Base-by-base conservation (phyloP, 2,797 vertebrate species). In the Calcarius lapponicus region DNA sequence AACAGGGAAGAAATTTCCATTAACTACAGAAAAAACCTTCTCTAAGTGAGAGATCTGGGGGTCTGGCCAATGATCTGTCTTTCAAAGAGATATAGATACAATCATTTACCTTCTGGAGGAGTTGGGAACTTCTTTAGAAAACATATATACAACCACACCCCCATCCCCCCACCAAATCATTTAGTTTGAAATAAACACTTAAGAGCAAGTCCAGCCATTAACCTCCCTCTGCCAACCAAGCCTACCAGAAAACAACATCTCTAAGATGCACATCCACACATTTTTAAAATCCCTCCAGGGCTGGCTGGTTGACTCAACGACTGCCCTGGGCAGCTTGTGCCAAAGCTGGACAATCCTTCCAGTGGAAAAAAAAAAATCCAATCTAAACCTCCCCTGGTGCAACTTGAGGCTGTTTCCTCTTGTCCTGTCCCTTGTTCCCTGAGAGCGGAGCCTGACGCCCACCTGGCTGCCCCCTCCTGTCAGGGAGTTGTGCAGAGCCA, bases 371-470 rank as follows among this genome's bases (percentile, higher is more conserved):
- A 12, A 7, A 28, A 60, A 24, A 31, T 6, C 19, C 25, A 53
- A 14, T 7, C 14, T 57, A 24, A 62, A 71, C 14, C 3, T 73
- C 26, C 9, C 3, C 31, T 65, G 4, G 20, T 0, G 0, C 14
- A 62, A 4, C 17, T 13, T 3, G 4, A 43, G 21, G 17, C 9
- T 1, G 1, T 70, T 53, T 43, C 1, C 22, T 60, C 54, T 40
- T 0, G 0, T 40, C 22, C 43, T 57, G 12, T 58, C 6, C 28
- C 11, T 29, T 29, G 12, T 16, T 24, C 15, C 34, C 13, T 48
- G 12, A 16, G 17, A 65, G 34, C 20, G 31, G 32, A 78, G 36
- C 31, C n/a, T 0, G 0, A 38, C 1, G 5, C 15, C 22, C n/a
- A 25, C 24, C 21, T 4, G 0, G 1, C 21, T 43, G 10, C 8